Percentiles rank a stretch among this genome's conserved stretches.
These are phyloP conservation scores for Philypnodon macrostomus DNA, from an alignment of 2,797 vertebrate species.

Conservation along the genomic window DNA sequence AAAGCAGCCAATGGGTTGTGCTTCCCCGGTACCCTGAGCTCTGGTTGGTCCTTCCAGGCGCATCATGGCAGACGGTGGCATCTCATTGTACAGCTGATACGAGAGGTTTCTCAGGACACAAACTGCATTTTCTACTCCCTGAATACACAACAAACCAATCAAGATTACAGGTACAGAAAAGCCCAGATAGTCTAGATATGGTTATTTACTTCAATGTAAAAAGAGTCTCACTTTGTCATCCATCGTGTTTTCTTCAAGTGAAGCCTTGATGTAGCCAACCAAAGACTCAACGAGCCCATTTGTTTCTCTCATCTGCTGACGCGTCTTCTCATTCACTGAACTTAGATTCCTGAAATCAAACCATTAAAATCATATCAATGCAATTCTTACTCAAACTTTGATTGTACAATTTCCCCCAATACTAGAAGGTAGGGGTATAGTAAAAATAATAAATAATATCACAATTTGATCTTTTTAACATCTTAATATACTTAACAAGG, in stretches of 20 bases:
- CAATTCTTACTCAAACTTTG: no score
- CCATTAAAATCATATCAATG: constrained; percentile 1
- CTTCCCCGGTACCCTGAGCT: constrained; percentile 26
- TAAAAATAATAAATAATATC: no score
- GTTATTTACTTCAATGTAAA: background rate
- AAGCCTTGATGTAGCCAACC: constrained; percentile 80
- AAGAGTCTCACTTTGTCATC: constrained; percentile 84
- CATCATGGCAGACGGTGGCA: constrained; percentile 71
- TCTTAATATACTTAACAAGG: no score
- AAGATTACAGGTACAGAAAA: no score
- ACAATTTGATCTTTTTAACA: no score
- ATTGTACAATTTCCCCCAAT: no score
- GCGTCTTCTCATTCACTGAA: constrained; percentile 86
- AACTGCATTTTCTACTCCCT: constrained; percentile 91
- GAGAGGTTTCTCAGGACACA: constrained; percentile 95
- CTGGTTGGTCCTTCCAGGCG: constrained; percentile 82
- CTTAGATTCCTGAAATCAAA: constrained; percentile 92
- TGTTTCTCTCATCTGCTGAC: constrained; percentile 85
- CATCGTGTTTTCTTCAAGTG: constrained; percentile 72
- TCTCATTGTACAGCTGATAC: constrained; percentile 88
- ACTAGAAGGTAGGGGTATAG: no score
- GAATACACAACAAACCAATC: constrained; percentile 14
- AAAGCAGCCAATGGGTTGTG: constrained; percentile 88
- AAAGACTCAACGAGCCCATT: constrained; percentile 83
- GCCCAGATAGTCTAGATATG: no score